Percentiles rank a stretch among this genome's conserved stretches.
These are phyloP conservation scores for Salmo trutta DNA, from an alignment of 2,797 vertebrate genomes.

Conservation along the genomic window DNA sequence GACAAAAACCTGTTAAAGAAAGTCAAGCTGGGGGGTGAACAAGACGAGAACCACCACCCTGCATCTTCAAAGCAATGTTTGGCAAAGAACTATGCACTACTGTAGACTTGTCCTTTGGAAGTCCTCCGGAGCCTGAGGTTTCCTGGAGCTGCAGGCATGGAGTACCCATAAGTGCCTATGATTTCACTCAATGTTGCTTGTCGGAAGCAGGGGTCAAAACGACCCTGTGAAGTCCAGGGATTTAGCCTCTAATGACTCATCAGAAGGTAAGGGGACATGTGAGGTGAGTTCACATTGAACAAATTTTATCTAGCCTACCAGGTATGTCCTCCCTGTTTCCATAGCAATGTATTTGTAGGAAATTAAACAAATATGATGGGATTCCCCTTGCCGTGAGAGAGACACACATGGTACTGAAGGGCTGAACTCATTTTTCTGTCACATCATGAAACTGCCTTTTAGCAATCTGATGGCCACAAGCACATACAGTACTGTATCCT, in stretches of 20 bases:
- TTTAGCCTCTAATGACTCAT: too few species aligned
- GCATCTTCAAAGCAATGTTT: neutral
- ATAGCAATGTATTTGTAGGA: conserved; percentile 47
- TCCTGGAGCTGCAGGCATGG: too few species aligned
- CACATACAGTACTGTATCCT: neutral
- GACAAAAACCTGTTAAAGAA: neutral
- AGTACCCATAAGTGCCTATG: too few species aligned
- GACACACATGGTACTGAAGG: neutral
- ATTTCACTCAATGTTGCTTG: too few species aligned
- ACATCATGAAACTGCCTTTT: neutral
- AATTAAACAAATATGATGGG: conserved; percentile 43
- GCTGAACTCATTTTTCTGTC: conserved; percentile 2
- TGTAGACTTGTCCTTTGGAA: too few species aligned
- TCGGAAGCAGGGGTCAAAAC: too few species aligned
- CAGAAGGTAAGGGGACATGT: neutral
- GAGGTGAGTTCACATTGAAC: neutral
- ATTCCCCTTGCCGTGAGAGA: conserved; percentile 20
- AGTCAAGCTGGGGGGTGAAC: neutral
- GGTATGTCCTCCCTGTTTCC: conserved; percentile 43
- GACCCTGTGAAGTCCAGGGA: too few species aligned
- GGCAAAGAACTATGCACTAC: too few species aligned
- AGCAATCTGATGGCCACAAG: neutral
- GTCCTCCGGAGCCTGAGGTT: too few species aligned
- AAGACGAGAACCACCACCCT: neutral
- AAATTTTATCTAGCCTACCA: conserved; percentile 7